phyloP scores from a whole-genome alignment of 2,113 vertebrate species.

The Phalacrocorax aristotelis region DNA sequence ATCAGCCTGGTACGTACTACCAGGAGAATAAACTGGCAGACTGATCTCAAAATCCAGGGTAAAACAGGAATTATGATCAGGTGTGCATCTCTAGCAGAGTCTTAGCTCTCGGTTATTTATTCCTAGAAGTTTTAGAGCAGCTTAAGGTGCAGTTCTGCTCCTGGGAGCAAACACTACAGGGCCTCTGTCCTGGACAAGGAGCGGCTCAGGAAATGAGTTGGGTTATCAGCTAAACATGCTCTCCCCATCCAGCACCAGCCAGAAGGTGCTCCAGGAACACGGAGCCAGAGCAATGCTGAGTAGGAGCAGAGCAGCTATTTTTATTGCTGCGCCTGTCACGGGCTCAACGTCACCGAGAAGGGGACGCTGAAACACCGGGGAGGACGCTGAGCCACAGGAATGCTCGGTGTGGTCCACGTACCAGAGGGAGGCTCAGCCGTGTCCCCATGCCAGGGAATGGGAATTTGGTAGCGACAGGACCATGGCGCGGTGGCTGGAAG shows the following conservation, averaged over 20 bases:
- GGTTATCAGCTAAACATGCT: neutral
- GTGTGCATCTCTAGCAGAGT: neutral
- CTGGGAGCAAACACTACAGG: neutral
- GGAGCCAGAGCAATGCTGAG: neutral
- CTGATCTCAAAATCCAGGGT: neutral
- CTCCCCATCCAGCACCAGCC: neutral
- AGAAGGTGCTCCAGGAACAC: neutral
- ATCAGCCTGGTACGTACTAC: neutral
- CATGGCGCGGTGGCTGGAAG: neutral
- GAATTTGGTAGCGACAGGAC: neutral
- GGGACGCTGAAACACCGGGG: fast-evolving
- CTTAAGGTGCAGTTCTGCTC: neutral
- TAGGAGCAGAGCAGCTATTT: neutral
- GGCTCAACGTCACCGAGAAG: neutral
- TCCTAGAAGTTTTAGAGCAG: neutral
- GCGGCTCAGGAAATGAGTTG: neutral
- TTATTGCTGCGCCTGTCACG: neutral
- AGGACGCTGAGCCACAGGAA: neutral
- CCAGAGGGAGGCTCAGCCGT: neutral
- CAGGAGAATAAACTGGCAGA: neutral
- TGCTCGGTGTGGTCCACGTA: neutral
- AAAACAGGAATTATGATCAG: neutral
- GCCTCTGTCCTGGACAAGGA: neutral
- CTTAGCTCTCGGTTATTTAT: neutral
- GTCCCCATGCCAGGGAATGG: neutral